Conservation (phyloP, 2,797 vertebrate genomes). For the Enteromius argenteus region DNA sequence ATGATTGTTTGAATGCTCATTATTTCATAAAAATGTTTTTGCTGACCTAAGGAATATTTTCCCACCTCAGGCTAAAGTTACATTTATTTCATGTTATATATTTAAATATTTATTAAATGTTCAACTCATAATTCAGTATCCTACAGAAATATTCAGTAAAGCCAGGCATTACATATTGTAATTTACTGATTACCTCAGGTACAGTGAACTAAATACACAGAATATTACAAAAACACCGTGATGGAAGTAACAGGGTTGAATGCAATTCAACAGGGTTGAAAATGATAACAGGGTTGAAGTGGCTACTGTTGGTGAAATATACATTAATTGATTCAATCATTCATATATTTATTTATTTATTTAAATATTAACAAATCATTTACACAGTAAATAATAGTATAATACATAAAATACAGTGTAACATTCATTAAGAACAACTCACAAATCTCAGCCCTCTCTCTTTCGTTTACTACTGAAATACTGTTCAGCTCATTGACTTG, state of each 20-base stretch:
- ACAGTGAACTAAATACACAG: neutral
- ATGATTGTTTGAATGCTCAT: neutral
- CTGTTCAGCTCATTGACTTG: slow-evolving; percentile 2
- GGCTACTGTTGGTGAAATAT: neutral
- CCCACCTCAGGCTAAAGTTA: neutral
- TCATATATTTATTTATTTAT: neutral
- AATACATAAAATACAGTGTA: neutral
- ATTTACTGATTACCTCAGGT: neutral
- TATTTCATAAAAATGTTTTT: neutral
- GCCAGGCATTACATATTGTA: neutral
- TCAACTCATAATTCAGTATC: neutral
- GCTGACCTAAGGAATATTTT: neutral
- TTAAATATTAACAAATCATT: neutral
- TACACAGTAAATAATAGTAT: neutral
- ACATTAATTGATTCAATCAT: neutral
- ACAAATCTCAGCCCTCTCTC: neutral
- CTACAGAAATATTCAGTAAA: neutral
- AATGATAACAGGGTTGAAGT: slow-evolving; percentile 30
- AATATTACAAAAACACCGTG: slow-evolving; percentile 11
- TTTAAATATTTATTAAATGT: neutral
- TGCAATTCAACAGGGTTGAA: slow-evolving; percentile 31
- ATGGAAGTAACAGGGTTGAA: slow-evolving; percentile 33
- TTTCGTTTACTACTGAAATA: neutral
- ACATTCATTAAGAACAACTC: neutral
- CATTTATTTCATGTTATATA: neutral